Percentiles rank a stretch among this genome's conserved stretches.
Evolutionary conservation across 2,888 invertebrate species (phyloP).

Genomic region (Drosophila colorata): DNA sequence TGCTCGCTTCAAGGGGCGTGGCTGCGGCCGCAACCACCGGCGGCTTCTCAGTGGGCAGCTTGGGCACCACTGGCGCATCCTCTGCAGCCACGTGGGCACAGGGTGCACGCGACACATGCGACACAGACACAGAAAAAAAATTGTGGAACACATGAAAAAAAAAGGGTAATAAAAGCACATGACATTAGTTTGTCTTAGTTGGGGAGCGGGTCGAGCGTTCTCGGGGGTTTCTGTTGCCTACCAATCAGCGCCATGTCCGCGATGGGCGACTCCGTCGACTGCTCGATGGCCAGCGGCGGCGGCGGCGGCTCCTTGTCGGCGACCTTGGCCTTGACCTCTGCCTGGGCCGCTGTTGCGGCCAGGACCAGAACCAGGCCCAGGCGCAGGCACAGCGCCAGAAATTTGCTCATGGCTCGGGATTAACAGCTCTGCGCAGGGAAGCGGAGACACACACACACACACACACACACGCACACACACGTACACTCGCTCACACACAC

Average conservation of each 20-base stretch:
- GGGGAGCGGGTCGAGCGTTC: neutral
- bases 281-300: constrained; percentile 44
- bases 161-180: constrained; percentile 37
- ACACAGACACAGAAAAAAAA: constrained; percentile 69
- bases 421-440: neutral
- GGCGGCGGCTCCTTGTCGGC: constrained; percentile 37
- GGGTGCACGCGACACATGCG: constrained; percentile 15
- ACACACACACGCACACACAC: constrained; percentile 21
- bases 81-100: constrained; percentile 37
- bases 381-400: constrained; percentile 45
- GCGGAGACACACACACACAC: constrained; percentile 10
- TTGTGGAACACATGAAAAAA: constrained; percentile 46
- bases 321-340: constrained; percentile 38
- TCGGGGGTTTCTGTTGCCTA: constrained; percentile 60
- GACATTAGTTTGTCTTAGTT: constrained; percentile 27
- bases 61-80: constrained; percentile 49
- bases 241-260: constrained; percentile 78
- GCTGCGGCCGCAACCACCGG: constrained; percentile 30
- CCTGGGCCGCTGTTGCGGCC: constrained; percentile 33
- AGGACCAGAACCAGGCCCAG: constrained; percentile 51
- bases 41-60: constrained; percentile 65
- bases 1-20: constrained; percentile 21
- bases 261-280: constrained; percentile 78
- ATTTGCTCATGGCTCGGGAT: constrained; percentile 53
- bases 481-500: constrained; percentile 17